Evolutionary conservation across 1,140 invertebrate genomes (phyloP).

Genomic region (Brachionus sp.): DNA sequence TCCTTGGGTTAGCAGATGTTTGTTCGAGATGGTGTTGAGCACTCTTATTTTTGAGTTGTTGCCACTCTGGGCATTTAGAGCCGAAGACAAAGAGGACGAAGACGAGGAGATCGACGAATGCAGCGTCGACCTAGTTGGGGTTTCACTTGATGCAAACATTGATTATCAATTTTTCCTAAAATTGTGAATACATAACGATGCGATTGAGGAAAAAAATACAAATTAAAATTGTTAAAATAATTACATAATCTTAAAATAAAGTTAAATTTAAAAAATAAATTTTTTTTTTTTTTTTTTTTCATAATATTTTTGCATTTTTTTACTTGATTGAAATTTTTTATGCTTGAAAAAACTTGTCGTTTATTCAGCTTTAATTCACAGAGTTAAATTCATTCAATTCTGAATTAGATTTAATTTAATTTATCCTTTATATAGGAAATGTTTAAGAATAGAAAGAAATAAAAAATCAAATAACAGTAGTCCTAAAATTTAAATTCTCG

Average conservation of each 20-base stretch:
- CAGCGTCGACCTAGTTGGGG: neutral
- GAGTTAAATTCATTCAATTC: neutral
- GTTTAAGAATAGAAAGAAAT: too few relatives aligned
- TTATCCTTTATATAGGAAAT: too few relatives aligned
- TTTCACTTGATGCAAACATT: neutral
- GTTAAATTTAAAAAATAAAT: neutral
- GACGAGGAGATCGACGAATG: neutral
- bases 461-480: too few relatives aligned
- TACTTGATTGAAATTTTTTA: neutral
- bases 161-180: neutral
- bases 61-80: neutral
- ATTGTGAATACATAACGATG: neutral
- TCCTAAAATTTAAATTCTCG: too few relatives aligned
- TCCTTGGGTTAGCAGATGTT: neutral
- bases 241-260: neutral
- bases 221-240: conserved; percentile 8
- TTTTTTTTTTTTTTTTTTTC: neutral
- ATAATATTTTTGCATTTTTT: neutral
- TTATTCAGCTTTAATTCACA: neutral
- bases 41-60: neutral
- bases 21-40: neutral
- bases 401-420: neutral
- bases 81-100: neutral
- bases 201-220: neutral
- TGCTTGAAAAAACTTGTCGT: neutral